Evolutionary conservation across 1,140 invertebrate species (phyloP).

Genomic region (Meloidogyne floridensis): DNA sequence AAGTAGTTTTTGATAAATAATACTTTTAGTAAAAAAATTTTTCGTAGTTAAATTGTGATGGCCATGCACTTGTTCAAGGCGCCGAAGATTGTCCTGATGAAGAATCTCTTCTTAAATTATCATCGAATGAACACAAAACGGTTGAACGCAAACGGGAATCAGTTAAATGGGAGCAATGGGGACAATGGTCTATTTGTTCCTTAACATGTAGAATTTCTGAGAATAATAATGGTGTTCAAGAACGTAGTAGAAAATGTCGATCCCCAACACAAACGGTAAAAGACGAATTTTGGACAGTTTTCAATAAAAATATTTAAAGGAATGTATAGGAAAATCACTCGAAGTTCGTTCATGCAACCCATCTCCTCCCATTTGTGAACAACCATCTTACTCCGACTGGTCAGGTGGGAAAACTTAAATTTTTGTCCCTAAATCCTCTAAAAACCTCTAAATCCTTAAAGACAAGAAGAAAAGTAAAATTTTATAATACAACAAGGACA

Average conservation of each 20-base stretch:
- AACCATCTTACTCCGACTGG: constrained; percentile 29
- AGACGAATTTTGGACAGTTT: neutral
- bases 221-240: constrained; percentile 44
- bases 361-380: constrained; percentile 40
- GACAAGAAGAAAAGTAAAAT: too few relatives aligned
- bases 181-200: constrained; percentile 41
- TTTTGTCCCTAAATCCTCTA: too few relatives aligned
- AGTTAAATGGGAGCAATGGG: constrained; percentile 50
- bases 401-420: neutral
- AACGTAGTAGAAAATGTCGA: constrained; percentile 44
- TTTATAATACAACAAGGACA: too few relatives aligned
- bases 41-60: constrained; percentile 22
- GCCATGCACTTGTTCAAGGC: constrained; percentile 24
- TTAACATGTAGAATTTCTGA: constrained; percentile 29
- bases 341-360: constrained; percentile 44
- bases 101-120: neutral
- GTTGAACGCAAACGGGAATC: constrained; percentile 26
- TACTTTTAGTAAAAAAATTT: neutral
- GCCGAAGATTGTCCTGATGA: constrained; percentile 20
- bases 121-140: neutral
- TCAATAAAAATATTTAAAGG: constrained; percentile 30
- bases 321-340: constrained; percentile 43
- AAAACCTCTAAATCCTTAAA: too few relatives aligned
- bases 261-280: constrained; percentile 5
- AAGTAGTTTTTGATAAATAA: constrained; percentile 3